phyloP scores from a whole-genome alignment of 30 jellyfish, hydroid and myxozoan species.

The Catostylus mosaicus region DNA sequence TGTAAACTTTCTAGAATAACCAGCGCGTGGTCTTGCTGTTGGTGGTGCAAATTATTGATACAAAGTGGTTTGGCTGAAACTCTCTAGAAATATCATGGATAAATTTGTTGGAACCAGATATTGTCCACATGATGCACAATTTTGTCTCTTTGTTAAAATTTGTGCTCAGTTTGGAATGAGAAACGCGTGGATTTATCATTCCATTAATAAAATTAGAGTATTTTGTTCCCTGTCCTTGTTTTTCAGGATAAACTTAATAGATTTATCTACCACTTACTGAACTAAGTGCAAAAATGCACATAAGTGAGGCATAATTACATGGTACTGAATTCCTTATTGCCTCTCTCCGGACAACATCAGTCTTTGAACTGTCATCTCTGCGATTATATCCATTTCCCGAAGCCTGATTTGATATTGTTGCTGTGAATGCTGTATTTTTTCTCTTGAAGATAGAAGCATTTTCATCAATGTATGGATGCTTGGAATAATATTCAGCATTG shows the following conservation, averaged over 20 bases:
- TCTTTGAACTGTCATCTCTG: neutral
- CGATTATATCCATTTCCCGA: constrained; percentile 9
- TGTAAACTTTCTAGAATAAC: constrained; percentile 13
- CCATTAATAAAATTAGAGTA: no score
- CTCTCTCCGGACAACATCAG: no score
- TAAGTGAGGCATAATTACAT: no score
- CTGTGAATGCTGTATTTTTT: constrained; percentile 7
- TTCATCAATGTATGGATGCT: constrained; percentile 8
- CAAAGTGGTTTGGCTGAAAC: constrained; percentile 35
- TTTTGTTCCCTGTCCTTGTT: no score
- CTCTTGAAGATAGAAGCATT: neutral
- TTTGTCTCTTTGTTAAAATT: no score
- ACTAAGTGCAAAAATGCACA: no score
- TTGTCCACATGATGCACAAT: no score
- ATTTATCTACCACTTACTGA: no score
- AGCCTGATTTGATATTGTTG: neutral
- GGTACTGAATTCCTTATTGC: no score
- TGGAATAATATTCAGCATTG: neutral
- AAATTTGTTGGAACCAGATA: constrained; percentile 14
- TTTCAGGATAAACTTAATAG: constrained; percentile 11
- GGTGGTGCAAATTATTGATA: constrained; percentile 27
- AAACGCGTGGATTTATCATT: no score
- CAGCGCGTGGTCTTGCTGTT: constrained; percentile 19
- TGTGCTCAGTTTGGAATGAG: no score
- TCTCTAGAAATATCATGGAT: constrained; percentile 6